Base-by-base conservation (phyloP, 2,113 vertebrate genomes). In the Delphinus delphis region DNA sequence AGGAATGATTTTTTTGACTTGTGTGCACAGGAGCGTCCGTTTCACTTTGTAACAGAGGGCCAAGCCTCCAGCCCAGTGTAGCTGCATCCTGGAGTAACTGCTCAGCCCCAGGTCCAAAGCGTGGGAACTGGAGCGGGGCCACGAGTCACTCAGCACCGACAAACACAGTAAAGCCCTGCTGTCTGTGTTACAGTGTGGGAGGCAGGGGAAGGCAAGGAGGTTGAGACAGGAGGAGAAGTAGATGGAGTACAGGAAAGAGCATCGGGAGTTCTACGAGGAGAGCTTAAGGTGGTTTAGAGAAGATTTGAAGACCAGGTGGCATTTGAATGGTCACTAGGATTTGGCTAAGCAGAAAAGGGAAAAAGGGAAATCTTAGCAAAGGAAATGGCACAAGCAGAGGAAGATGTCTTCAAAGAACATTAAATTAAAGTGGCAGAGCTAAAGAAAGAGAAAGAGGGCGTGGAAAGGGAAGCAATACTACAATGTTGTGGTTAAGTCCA, bases 71-170 rank as follows among this genome's bases (percentile, higher is more conserved):
- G 88, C 79, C 55, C 28, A 60, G 58, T 31, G 80, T 74, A 80
- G 55, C 26, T 70, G 0, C 47, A 18, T 92, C 38, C 58, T 88
- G 50, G 68, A 95, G 33, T 60, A 81, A 80, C 85, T 70, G 68
- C 31, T 88, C 31, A 89, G 18, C 47, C 2, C 58, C 1, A 18
- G 28, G 70, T 90, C 55, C 65, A 83, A 88, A 93, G 82, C 25
- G 23, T 95, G 92, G 55, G 55, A 97, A 91, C 41, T 86, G 88
- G 89, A 95, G 53, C 31, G 79, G 47, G 38, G 71, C 60, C 93
- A 96, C 38, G 76, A 50, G 70, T 85, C 85, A 81, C 73, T 93
- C 47, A 96, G 63, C 28, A 65, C 36, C 21, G 50, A 96, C 86
- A 95, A 96, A 92, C 79, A 74, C 31, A 80, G 62, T 76, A 47